Base-by-base conservation (phyloP, 2,797 vertebrate species). In the Lithobates sylvaticus region DNA sequence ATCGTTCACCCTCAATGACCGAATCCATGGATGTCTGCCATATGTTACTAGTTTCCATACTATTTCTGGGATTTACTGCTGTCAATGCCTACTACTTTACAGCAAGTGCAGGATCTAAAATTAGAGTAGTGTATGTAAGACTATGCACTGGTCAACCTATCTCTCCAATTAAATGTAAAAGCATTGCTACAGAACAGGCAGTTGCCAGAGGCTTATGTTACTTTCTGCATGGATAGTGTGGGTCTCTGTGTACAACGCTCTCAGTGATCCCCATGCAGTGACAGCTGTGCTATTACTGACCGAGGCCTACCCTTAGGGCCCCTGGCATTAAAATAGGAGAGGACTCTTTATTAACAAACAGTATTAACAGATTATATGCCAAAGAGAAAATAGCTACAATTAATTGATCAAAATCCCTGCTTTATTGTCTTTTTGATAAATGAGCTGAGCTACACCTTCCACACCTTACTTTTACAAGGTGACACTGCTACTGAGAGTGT, bases 1-100 rank as follows among this genome's bases (percentile, higher is more conserved):
- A 61, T 32, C 69, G 44, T 54, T 85, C 61, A 54, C 26, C 71
- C 39, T 75, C 42, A 81, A 85, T 27, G 21, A 75, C 67, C 58
- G 54, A 18, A 80, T 79, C 39, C 10, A 32, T 47, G 9, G 13
- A 68, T 68, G 61, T 26, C 39, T 32, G 10, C 54, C 5, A 50
- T 34, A 8, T 77, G 36, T 16, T 0, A 44, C 47, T 10, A 32
- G 15, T n/a, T 27, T 71, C 5, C 36, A 26, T 70, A 54, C 0
- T 54, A 42, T 29, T 32, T n/a, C 27, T 54, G 67, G 10, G 32
- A 26, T 73, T 12, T 26, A 73, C 18, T 73, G 36, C 18, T 39
- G 7, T n/a, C 26, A 6, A 36, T 42, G 70, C 70, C 39, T 65
- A 13, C 34, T 72, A n/a, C 8, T 10, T 16, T 42, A 23, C 18